phyloP scores from a whole-genome alignment of 2,888 invertebrate genomes.

The Elmis aenea region DNA sequence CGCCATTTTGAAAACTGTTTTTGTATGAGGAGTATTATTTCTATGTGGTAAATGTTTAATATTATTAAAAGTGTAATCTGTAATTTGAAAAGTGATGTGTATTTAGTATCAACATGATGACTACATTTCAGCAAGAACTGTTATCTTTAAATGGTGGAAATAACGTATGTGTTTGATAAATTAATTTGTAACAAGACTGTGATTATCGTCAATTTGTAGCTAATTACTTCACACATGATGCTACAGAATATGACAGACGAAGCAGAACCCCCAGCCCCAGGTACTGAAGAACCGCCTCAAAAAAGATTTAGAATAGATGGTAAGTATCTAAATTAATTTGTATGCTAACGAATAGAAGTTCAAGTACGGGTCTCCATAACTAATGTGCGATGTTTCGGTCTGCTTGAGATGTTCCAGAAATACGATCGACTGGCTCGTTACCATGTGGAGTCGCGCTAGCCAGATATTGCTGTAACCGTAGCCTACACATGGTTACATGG shows the following conservation, averaged over 20 bases:
- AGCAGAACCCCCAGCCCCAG: slow-evolving; percentile 40
- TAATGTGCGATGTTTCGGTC: slow-evolving; percentile 49
- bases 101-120: slow-evolving; percentile 41
- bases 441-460: slow-evolving; percentile 40
- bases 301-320: slow-evolving; percentile 35
- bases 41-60: no score
- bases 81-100: no score
- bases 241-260: no score
- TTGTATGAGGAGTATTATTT: no score
- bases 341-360: slow-evolving; percentile 20
- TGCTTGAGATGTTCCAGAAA: slow-evolving; percentile 52
- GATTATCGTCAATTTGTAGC: no score
- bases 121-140: slow-evolving; percentile 40
- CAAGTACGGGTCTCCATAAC: slow-evolving; percentile 40
- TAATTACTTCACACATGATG: no score
- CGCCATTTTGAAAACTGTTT: no score
- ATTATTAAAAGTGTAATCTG: no score
- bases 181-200: no score
- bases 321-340: slow-evolving; percentile 34
- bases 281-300: slow-evolving; percentile 38
- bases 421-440: slow-evolving; percentile 44
- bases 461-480: slow-evolving; percentile 40
- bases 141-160: slow-evolving; percentile 22
- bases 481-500: slow-evolving; percentile 47
- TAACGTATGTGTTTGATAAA: no score